Percentiles rank a stretch among this genome's conserved stretches.
Evolutionary conservation across 2,113 vertebrate species (phyloP).

Genomic region (Calcarius ornatus): DNA sequence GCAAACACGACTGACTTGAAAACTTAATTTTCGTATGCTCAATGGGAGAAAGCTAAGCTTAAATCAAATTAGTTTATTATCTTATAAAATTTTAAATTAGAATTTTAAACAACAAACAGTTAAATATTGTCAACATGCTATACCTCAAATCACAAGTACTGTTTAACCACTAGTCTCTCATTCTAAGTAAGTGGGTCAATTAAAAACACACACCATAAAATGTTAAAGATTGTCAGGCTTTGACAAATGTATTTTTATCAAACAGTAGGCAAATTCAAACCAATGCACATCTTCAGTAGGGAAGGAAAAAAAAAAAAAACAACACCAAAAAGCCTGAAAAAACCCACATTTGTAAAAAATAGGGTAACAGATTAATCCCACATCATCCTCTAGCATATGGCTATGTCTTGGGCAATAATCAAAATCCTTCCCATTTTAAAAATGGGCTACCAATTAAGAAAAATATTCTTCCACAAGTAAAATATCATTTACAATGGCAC

Average conservation of each 20-base stretch:
- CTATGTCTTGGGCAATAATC: constrained; percentile 64
- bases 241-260: constrained; percentile 75
- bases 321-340: constrained; percentile 62
- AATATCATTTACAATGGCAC: constrained; percentile 73
- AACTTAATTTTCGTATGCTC: constrained; percentile 71
- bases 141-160: constrained; percentile 78
- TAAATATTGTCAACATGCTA: constrained; percentile 79
- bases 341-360: constrained; percentile 56
- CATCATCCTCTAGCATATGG: constrained; percentile 54
- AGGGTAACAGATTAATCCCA: constrained; percentile 58
- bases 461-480: constrained; percentile 71
- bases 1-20: constrained; percentile 68
- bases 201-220: constrained; percentile 71
- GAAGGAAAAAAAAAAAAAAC: not conserved
- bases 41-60: constrained; percentile 67
- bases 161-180: constrained; percentile 73
- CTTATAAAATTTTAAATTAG: constrained; percentile 73
- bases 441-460: constrained; percentile 71
- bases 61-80: constrained; percentile 73
- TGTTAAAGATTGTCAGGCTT: constrained; percentile 74
- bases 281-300: constrained; percentile 65
- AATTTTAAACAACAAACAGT: constrained; percentile 73
- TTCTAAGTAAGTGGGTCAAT: constrained; percentile 69
- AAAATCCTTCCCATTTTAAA: constrained; percentile 68
- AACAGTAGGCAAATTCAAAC: constrained; percentile 74